Percentiles rank a stretch among this genome's conserved stretches.
Conservation (phyloP, 2,113 vertebrate species). For the Setophaga coronata region DNA sequence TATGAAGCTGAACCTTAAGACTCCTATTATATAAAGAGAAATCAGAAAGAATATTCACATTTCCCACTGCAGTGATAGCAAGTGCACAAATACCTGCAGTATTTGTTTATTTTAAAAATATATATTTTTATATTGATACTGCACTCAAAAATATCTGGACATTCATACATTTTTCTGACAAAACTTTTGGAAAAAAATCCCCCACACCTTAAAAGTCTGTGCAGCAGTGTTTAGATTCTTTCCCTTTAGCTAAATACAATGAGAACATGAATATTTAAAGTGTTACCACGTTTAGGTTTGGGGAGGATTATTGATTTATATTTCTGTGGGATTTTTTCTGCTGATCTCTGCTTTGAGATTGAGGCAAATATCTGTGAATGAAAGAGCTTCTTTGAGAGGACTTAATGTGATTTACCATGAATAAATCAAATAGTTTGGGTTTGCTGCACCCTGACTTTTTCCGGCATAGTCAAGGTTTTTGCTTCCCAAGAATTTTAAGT, state of each 20-base stretch:
- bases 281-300: neutral
- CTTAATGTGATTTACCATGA: neutral
- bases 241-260: neutral
- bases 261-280: neutral
- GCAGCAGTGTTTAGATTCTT: neutral
- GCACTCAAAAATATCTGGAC: neutral
- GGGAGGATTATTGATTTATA: neutral
- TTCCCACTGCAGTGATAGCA: neutral
- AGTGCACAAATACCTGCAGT: neutral
- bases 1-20: neutral
- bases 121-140: neutral
- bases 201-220: neutral
- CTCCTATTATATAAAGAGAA: neutral
- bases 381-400: neutral
- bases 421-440: neutral
- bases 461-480: neutral
- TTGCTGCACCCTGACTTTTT: neutral
- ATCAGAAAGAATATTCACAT: neutral
- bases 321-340: neutral
- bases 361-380: neutral
- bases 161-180: neutral
- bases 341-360: neutral
- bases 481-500: neutral
- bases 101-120: neutral
- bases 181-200: neutral